phyloP scores from a whole-genome alignment of 1,140 invertebrate species.

The Ostrea denselamellosa region DNA sequence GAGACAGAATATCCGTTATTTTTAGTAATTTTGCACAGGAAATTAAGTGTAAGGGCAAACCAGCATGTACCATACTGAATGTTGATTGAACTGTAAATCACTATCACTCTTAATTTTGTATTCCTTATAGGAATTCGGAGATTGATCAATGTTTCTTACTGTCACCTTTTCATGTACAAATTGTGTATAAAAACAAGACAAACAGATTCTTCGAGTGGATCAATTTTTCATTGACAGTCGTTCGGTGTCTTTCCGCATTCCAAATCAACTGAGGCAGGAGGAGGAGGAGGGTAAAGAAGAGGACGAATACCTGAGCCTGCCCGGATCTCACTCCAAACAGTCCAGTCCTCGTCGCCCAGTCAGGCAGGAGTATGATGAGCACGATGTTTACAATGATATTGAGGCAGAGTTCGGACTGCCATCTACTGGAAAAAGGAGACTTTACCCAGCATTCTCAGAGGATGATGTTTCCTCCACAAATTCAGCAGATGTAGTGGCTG shows the following conservation, averaged over 20 bases:
- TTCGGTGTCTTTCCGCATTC: conserved; percentile 11
- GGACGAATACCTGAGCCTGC: conserved; percentile 44
- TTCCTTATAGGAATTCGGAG: too few relatives aligned
- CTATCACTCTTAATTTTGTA: too few relatives aligned
- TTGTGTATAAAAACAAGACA: too few relatives aligned
- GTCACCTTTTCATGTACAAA: too few relatives aligned
- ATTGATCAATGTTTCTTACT: too few relatives aligned
- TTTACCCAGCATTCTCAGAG: conserved; percentile 63
- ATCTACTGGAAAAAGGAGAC: conserved; percentile 41
- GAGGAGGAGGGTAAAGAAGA: conserved; percentile 27
- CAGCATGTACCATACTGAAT: not conserved
- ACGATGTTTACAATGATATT: conserved; percentile 72
- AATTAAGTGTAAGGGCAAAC: not conserved
- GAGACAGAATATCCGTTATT: not conserved
- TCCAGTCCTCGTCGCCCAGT: conserved; percentile 41
- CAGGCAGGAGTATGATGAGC: conserved; percentile 53
- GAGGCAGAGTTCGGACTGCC: conserved; percentile 60
- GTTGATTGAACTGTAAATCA: too few relatives aligned
- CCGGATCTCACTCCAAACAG: conserved; percentile 40
- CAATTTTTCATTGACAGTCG: not conserved
- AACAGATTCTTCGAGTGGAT: not conserved
- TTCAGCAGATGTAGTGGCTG: conserved; percentile 73
- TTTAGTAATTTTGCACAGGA: not conserved
- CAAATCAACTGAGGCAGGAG: not conserved
- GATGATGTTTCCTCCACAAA: conserved; percentile 69